Evolutionary conservation across 2,888 invertebrate genomes (phyloP).

Genomic region (Stenolophus ochropezus): DNA sequence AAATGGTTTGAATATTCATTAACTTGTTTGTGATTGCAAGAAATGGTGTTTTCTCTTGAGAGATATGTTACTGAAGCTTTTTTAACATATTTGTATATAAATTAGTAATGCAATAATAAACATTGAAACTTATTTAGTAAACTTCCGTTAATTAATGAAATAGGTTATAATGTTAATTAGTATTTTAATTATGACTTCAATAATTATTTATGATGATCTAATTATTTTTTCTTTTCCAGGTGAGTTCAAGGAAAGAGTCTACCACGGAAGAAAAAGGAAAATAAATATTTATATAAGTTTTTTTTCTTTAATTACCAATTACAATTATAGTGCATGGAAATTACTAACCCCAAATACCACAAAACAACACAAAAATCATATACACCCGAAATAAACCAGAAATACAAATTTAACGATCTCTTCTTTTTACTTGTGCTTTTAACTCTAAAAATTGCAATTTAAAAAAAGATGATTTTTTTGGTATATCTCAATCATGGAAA

Average conservation of each 20-base stretch:
- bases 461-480: too few species aligned
- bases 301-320: too few species aligned
- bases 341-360: too few species aligned
- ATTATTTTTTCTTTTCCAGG: not conserved
- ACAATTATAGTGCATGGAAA: too few species aligned
- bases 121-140: constrained; percentile 36
- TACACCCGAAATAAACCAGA: too few species aligned
- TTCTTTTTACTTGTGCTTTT: too few species aligned
- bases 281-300: not conserved
- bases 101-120: constrained; percentile 16
- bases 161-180: constrained; percentile 28
- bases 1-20: constrained; percentile 7
- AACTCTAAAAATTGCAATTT: too few species aligned
- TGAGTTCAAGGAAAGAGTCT: not conserved
- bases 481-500: too few species aligned
- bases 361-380: too few species aligned
- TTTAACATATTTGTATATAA: not conserved
- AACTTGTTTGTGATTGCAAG: not conserved
- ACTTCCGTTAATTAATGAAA: constrained; percentile 34
- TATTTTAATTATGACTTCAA: constrained; percentile 9
- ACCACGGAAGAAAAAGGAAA: not conserved
- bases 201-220: constrained; percentile 16
- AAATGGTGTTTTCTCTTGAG: constrained; percentile 3
- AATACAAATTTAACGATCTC: too few species aligned
- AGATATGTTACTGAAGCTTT: not conserved